phyloP scores from a whole-genome alignment of 2,888 invertebrate species.

The Cephus sareptanus region DNA sequence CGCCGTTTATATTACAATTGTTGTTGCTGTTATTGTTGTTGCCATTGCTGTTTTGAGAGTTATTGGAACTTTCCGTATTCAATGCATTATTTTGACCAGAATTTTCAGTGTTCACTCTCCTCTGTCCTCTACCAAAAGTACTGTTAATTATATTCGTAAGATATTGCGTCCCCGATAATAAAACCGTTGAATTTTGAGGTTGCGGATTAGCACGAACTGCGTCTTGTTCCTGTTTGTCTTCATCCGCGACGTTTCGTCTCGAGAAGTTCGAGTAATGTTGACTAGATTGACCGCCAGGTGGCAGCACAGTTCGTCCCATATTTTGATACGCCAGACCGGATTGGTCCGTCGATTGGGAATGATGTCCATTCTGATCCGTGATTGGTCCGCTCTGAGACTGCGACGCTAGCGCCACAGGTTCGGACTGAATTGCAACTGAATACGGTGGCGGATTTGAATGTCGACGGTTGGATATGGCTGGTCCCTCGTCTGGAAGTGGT shows the following conservation, averaged over 20 bases:
- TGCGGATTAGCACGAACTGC: not conserved
- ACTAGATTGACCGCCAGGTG: too few relatives aligned
- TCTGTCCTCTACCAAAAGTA: slow-evolving; percentile 30
- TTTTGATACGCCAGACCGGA: not conserved
- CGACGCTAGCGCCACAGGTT: slow-evolving; percentile 13
- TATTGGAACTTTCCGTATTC: too few relatives aligned
- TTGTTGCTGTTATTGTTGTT: too few relatives aligned
- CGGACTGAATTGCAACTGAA: slow-evolving; percentile 32
- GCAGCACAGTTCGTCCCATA: too few relatives aligned
- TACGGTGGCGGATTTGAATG: slow-evolving; percentile 44
- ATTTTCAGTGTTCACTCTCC: slow-evolving; percentile 12
- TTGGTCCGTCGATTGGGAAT: not conserved
- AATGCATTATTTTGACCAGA: too few relatives aligned
- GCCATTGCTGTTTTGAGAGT: too few relatives aligned
- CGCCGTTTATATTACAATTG: too few relatives aligned
- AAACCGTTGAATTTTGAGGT: slow-evolving; percentile 6
- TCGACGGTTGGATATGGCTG: slow-evolving; percentile 16
- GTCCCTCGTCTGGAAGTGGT: slow-evolving; percentile 7
- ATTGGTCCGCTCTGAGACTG: not conserved
- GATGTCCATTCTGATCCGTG: not conserved
- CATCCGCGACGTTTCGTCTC: slow-evolving; percentile 5
- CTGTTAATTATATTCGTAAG: slow-evolving; percentile 32
- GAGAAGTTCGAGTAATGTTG: not conserved
- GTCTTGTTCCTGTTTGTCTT: slow-evolving; percentile 23
- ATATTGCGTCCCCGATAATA: slow-evolving; percentile 31